Base-by-base conservation (phyloP, 2,797 vertebrate genomes). In the Lacerta agilis region DNA sequence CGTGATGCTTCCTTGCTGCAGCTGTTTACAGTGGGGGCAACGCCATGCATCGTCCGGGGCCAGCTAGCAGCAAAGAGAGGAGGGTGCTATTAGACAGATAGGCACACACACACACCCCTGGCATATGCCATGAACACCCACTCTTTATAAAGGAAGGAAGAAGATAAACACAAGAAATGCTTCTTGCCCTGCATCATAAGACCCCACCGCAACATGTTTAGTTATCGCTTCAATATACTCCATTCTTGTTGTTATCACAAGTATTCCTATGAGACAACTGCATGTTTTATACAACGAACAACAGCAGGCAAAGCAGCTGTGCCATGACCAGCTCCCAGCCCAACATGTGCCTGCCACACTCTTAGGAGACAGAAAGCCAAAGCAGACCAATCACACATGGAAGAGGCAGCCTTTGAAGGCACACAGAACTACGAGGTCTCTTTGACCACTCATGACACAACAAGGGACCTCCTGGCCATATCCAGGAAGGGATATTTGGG, bases 1-100 rank as follows among this genome's bases (percentile, higher is more conserved):
- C 29, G 99, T 99, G 91, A 99, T 99, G 94, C 98, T 98, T n/a
- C 99, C 99, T 93, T 99, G 99, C 97, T 99, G 99, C 92, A 99
- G 98, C 97, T 99, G 98, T 96, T 99, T 99, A 94, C 99, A 99
- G 96, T 99, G 99, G 1, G 99, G 99, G 95, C 99, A 99, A 90
- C 99, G 98, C 99, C 99, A 99, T 38, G 99, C 99, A 0, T 99
- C 98, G 29, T 99, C 99, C 0, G 99, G 99, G 90, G 99, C 99
- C 93, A 99, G 97, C 99, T 99, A 94, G 90, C 96, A 97, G 88
- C 33, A 87, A 93, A 76, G 87, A 78, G 33, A 87, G 0, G 61
- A 0, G 0, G 10, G 29, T 18, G 20, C 69, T 27, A n/a, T 55
- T 17, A 36, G 82, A 27, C 29, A 33, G 23, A 58, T 23, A 13